Evolutionary conservation across 1,140 invertebrate genomes (phyloP), one percentile per base, ranked within the genome.

Genomic region (Chelonus insularis): DNA sequence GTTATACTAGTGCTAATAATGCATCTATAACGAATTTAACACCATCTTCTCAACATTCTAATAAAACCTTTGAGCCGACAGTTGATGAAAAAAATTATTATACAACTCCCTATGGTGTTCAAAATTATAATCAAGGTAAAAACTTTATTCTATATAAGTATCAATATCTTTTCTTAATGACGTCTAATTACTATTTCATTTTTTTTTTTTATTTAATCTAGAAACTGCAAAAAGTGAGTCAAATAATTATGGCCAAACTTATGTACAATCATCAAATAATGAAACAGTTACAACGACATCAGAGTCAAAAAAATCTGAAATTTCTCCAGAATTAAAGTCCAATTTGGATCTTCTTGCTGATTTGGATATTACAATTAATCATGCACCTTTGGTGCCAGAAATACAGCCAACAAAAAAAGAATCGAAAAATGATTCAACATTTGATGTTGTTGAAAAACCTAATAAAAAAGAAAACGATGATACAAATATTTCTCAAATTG

Each of bases 301-400:
- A 60, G 64, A 55, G 16, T 11, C 65, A 34, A 23, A 68, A 36
- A 54, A 61, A 65, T 59, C 69, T 14, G 71, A 54, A 34, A 12
- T 8, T 9, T 39, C 50, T 37, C 11, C 58, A 23, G 29, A 65
- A 66, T 47, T 32, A 20, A 83, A 83, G 72, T 84, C 88, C 1
- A 89, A 90, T 65, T 85, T 93, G 29, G 91, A 94, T 79, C 79
- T 93, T 29, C 73, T 93, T 1, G 87, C 90, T 1, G 91, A 89
- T 48, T 84, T 93, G 14, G 91, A 94, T 71, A 88, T 92, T 60
- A 84, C 85, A 61, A 84, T 91, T 50, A 85, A 87, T 76, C 84
- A 91, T 74, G 85, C 86, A 63, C 85, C 89, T 47, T 72, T 90
- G 20, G 82, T 86, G 57, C 89, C 88, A 0, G 84, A 88, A 72